Evolutionary conservation across 2,888 invertebrate species (phyloP), one percentile per base, ranked within the genome.

Genomic region (Drosophila eohydei): DNA sequence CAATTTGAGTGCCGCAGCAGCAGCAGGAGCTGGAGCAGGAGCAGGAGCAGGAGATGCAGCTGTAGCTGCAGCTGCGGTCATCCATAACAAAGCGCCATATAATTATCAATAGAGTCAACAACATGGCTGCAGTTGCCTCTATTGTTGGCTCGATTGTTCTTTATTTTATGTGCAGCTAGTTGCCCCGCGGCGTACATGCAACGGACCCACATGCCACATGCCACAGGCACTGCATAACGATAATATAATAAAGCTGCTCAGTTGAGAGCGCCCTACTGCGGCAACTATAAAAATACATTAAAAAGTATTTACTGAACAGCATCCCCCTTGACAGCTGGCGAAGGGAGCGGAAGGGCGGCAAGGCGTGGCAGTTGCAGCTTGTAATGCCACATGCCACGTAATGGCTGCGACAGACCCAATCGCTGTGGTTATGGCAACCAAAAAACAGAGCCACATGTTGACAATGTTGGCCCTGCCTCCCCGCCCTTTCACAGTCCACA

Each of bases 91-190:
- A 56, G 83, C 83, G 65, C 72, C 71, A 56, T 73, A 69, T 78
- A 84, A 89, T 85, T 89, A 84, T 84, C 89, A 89, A 87, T 86
- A 73, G 79, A 71, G 81, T 81, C 87, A 85, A 77, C 80, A 86
- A 75, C 83, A 67, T 68, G 62, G 43, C 60, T 68, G 78, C 68
- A 58, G 51, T 52, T n/a, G 58, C 54, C 60, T 66, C 59, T 54
- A 60, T 65, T 78, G 70, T 69, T 56, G 52, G 55, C 32, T 4
- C 28, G 43, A 8, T 46, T 21, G 12, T 48, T 48, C 14, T 58
- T 28, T 44, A 32, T 48, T 28, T 28, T 48, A 38, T 8, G 16
- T 46, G 36, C 43, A 55, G 14, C 38, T 36, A 63, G 14, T 40
- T 67, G 54, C 46, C 71, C 50, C 54, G 52, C 14, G 63, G 73